Percentiles rank a stretch among this genome's conserved stretches.
phyloP scores from a whole-genome alignment of 2,888 invertebrate genomes.

The Cryptus armator region DNA sequence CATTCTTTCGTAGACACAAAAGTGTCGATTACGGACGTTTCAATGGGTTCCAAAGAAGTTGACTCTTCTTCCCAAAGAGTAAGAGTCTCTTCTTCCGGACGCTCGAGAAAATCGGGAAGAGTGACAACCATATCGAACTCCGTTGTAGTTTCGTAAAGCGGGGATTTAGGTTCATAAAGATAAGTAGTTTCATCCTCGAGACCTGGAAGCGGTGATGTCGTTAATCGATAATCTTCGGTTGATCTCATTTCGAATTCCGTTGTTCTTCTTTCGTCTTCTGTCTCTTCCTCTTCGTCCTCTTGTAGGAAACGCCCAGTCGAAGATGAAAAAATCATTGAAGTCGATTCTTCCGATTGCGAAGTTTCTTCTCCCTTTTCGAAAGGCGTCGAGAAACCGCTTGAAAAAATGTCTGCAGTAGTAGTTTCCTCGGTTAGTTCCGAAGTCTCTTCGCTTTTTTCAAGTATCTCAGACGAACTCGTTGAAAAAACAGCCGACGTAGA shows the following conservation, averaged over 20 bases:
- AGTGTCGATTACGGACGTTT: conserved; percentile 2
- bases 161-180: conserved; percentile 1
- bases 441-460: neutral
- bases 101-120: conserved; percentile 59
- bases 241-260: conserved; percentile 50
- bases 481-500: neutral
- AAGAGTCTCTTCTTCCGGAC: conserved; percentile 42
- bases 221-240: conserved; percentile 39
- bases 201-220: conserved; percentile 41
- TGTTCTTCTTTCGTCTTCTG: conserved; percentile 22
- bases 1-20: conserved; percentile 10
- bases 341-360: neutral
- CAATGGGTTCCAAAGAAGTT: neutral
- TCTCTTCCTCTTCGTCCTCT: conserved; percentile 4
- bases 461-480: neutral
- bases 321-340: neutral
- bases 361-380: neutral
- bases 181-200: conserved; percentile 6
- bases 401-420: neutral
- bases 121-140: conserved; percentile 49
- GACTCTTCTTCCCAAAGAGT: conserved; percentile 32
- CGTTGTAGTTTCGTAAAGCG: conserved; percentile 18
- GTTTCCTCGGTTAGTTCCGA: neutral
- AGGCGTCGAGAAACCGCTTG: neutral
- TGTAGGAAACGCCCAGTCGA: neutral